Conservation (phyloP, 2,888 invertebrate species). For the Dryobota labecula region DNA sequence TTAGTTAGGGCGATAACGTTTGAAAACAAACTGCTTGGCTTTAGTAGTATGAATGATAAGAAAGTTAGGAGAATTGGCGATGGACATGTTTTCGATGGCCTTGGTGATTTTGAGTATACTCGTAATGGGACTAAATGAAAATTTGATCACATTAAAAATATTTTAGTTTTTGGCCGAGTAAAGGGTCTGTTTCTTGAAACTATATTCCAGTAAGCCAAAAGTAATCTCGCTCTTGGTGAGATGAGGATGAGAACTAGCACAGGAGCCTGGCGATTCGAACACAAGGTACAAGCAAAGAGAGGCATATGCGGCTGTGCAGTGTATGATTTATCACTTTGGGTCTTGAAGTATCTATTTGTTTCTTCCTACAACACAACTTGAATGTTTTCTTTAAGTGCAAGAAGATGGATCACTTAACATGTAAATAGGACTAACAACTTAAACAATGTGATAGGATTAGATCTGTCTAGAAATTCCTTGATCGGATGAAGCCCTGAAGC, state of each 20-base stretch:
- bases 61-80: conserved; percentile 25
- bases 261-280: background rate
- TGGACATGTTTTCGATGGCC: background rate
- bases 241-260: background rate
- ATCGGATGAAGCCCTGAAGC: conserved; percentile 69
- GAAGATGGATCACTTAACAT: conserved; percentile 4
- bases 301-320: background rate
- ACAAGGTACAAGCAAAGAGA: background rate
- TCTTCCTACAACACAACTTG: background rate
- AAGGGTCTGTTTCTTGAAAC: background rate
- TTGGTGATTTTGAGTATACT: background rate
- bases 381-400: conserved; percentile 7
- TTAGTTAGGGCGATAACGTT: conserved; percentile 62
- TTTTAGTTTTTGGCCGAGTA: background rate
- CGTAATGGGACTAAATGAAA: background rate
- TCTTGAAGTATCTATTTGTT: background rate
- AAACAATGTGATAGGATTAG: conserved; percentile 45
- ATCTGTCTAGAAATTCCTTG: conserved; percentile 42
- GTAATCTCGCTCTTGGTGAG: background rate
- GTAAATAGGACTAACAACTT: conserved; percentile 19
- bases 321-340: background rate
- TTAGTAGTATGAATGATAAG: conserved; percentile 41
- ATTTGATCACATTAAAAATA: background rate
- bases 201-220: background rate
- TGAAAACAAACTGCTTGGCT: conserved; percentile 46